Percentiles rank a stretch among this genome's conserved stretches.
Conservation (phyloP, 2,797 vertebrate genomes). For the Apogon hyalosoma region DNA sequence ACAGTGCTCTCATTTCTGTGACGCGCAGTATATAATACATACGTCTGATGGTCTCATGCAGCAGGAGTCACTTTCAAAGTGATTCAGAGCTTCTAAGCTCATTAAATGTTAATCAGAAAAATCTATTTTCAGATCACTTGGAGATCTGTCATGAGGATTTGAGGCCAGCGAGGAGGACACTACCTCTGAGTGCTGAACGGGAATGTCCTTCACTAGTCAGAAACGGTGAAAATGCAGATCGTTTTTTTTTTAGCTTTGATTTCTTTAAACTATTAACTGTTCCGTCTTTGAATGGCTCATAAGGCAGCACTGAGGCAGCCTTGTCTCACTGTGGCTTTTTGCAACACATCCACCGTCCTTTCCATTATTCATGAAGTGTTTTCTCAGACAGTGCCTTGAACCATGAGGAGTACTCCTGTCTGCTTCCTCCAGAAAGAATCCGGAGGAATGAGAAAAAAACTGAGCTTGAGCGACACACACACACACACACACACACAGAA, state of each 20-base stretch:
- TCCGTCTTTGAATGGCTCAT: slow-evolving; percentile 52
- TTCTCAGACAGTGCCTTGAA: slow-evolving; percentile 73
- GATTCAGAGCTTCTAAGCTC: slow-evolving; percentile 85
- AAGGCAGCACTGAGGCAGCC: slow-evolving; percentile 48
- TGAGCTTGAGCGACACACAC: slow-evolving; percentile 45
- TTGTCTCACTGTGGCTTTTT: slow-evolving; percentile 58
- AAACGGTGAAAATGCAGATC: neutral
- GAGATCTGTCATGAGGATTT: slow-evolving; percentile 85
- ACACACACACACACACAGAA: neutral
- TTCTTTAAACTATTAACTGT: slow-evolving; percentile 20
- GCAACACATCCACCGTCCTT: slow-evolving; percentile 60
- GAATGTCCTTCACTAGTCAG: slow-evolving; percentile 31
- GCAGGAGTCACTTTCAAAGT: slow-evolving; percentile 82
- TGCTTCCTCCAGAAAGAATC: slow-evolving; percentile 66
- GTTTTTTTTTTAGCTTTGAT: slow-evolving; percentile 2
- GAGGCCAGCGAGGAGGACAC: slow-evolving; percentile 74
- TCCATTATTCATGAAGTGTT: slow-evolving; percentile 80
- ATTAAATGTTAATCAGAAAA: slow-evolving; percentile 89
- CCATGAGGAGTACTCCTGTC: slow-evolving; percentile 63
- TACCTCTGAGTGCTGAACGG: slow-evolving; percentile 56
- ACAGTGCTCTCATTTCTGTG: slow-evolving; percentile 9
- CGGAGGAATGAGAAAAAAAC: slow-evolving; percentile 37
- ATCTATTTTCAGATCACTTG: slow-evolving; percentile 87
- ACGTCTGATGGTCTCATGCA: slow-evolving; percentile 49
- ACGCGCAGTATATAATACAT: slow-evolving; percentile 55